Evolutionary conservation across 1,140 invertebrate species (phyloP), one percentile per base, ranked within the genome.

Genomic region (Bursaphelenchus mucronatus): DNA sequence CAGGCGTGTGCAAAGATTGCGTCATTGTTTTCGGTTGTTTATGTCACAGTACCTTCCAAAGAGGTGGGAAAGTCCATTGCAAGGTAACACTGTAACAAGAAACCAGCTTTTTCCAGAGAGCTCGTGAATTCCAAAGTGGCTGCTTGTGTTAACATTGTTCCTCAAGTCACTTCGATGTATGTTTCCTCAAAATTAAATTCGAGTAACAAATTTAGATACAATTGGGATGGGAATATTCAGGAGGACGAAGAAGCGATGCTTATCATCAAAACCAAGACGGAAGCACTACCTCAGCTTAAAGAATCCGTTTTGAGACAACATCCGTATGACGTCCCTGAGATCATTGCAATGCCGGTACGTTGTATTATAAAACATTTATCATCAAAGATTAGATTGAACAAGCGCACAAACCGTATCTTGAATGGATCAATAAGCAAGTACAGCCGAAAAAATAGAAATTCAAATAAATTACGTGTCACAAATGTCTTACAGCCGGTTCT

Each of bases 181-280:
- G 61, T 69, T n/a, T n/a, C n/a, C n/a, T 30, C 52, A 41, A 45
- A 5, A 11, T 70, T 61, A 19, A 59, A 17, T 68, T 49, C 10
- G 41, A 43, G 15, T 30, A 30, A 21, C 13, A 68, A 15, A 72
- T 69, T 50, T 45, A 69, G 68, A 17, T 70, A 70, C 41, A n/a
- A 50, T 17, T 70, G 68, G 68, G 54, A 70, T 10, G 70, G 51
- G 21, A 68, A 66, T 30, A 8, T 70, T 5, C 21, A 68, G 21
- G 68, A 70, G 51, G 68, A 70, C 64, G 52, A 66, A 10, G 68
- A 70, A 61, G 41, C 44, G 9, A 19, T 70, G 52, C 68, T 70
- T n/a, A 73, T 70, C 19, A 74, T 70, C 21, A 70, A 70, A 50
- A 70, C 68, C 8, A 71, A 58, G 55, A 73, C 69, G 13, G 47